Evolutionary conservation across 2,888 invertebrate species (phyloP).

Genomic region (Cephus nigrinus): DNA sequence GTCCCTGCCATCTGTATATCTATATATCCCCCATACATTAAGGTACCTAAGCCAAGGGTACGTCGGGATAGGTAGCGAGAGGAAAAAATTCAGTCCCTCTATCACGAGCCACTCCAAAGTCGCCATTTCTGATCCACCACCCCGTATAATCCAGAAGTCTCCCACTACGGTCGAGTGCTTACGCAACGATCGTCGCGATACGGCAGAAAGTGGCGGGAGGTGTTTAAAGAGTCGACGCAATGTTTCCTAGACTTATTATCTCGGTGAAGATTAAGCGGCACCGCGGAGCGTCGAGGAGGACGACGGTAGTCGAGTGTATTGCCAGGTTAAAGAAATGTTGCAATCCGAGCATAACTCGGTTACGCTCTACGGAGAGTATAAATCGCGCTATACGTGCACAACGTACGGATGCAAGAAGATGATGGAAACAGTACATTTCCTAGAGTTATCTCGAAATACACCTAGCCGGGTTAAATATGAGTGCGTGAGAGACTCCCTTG

Average conservation of each 20-base stretch:
- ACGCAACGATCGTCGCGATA: not conserved
- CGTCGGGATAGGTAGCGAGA: not conserved
- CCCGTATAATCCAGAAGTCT: not conserved
- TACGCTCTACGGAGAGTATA: not conserved
- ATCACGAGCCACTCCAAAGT: not conserved
- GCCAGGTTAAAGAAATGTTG: not conserved
- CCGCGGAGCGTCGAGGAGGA: not conserved
- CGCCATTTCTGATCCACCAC: not conserved
- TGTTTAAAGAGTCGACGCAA: constrained; percentile 5
- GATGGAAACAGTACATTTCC: not conserved
- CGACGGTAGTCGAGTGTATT: not conserved
- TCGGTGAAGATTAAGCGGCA: not conserved
- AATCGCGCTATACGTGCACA: not conserved
- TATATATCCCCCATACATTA: not conserved
- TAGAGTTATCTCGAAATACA: not conserved
- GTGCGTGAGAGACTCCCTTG: not conserved
- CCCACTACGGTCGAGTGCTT: not conserved
- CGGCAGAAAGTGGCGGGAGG: not conserved
- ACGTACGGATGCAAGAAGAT: not conserved
- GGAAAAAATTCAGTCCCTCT: not conserved
- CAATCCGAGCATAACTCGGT: not conserved
- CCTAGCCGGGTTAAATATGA: not conserved
- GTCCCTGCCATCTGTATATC: not conserved
- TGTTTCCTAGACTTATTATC: constrained; percentile 6
- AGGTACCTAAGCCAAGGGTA: not conserved